Evolutionary conservation across 2,888 invertebrate genomes (phyloP).

Genomic region (Tortrix viridana): DNA sequence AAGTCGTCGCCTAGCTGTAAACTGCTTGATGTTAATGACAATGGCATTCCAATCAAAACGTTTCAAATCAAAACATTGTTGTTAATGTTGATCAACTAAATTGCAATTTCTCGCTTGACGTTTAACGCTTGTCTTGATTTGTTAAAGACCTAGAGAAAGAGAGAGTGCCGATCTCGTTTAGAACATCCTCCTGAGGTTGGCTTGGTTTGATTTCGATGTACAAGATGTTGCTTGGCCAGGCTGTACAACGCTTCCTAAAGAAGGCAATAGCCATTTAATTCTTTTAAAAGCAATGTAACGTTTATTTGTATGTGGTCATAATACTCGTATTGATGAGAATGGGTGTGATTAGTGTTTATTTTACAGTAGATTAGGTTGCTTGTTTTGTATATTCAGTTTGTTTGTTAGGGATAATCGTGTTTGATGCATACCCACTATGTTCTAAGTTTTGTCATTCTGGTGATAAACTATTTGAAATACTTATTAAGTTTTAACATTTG

Average conservation of each 20-base stretch:
- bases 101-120: neutral
- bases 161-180: slow-evolving; percentile 60
- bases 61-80: too few species aligned
- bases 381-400: slow-evolving; percentile 36
- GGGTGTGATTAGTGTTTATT: slow-evolving; percentile 16
- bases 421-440: neutral
- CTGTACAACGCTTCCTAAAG: slow-evolving; percentile 32
- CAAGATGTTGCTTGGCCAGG: slow-evolving; percentile 42
- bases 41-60: too few species aligned
- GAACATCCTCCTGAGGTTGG: slow-evolving; percentile 61
- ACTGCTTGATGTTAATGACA: too few species aligned
- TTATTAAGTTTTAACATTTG: too few species aligned
- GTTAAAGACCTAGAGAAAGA: too few species aligned
- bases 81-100: too few species aligned
- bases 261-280: slow-evolving; percentile 11
- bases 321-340: neutral
- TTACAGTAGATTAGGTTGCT: slow-evolving; percentile 32
- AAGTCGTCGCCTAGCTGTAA: too few species aligned
- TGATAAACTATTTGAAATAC: too few species aligned
- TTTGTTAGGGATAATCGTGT: slow-evolving; percentile 35
- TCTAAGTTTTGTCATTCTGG: too few species aligned
- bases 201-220: slow-evolving; percentile 75
- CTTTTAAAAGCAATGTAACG: slow-evolving; percentile 5
- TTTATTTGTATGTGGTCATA: too few species aligned
- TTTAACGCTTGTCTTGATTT: too few species aligned